A percentile compares a stretch with the other conserved stretches of the same genome.
Conservation (phyloP, 53 echinoderm and acorn worm genomes). For the Luidia sarsii region DNA sequence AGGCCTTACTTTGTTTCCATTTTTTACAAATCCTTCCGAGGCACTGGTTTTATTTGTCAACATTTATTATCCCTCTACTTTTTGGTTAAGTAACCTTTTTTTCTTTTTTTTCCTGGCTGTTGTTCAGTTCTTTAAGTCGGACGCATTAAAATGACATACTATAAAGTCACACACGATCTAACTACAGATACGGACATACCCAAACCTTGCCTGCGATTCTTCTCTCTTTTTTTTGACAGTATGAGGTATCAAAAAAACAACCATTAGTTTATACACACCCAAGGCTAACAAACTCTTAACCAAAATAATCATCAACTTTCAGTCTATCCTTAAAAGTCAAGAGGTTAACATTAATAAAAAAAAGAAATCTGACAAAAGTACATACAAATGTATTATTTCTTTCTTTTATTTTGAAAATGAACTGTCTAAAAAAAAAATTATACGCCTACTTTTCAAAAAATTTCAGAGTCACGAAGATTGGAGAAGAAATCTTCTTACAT, state of each 20-base stretch:
- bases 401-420: too few relatives aligned
- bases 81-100: background rate
- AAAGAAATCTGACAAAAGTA: too few relatives aligned
- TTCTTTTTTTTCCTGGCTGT: too few relatives aligned
- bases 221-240: background rate
- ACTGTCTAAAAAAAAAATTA: too few relatives aligned
- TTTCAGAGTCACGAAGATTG: background rate
- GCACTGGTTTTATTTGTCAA: constrained; percentile 32
- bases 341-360: background rate
- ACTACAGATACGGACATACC: background rate
- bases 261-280: background rate
- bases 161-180: constrained; percentile 20
- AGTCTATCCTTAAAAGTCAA: too few relatives aligned
- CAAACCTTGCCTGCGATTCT: background rate
- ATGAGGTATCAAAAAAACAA: background rate
- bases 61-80: too few relatives aligned
- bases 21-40: constrained; percentile 41
- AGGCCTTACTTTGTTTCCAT: background rate
- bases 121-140: background rate
- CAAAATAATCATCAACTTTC: background rate
- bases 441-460: too few relatives aligned
- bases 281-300: background rate
- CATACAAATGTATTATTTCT: too few relatives aligned
- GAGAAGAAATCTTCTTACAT: too few relatives aligned
- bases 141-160: constrained; percentile 5